Evolutionary conservation across 2,797 vertebrate species (phyloP).

Genomic region (Ctenopoma kingsleyae): DNA sequence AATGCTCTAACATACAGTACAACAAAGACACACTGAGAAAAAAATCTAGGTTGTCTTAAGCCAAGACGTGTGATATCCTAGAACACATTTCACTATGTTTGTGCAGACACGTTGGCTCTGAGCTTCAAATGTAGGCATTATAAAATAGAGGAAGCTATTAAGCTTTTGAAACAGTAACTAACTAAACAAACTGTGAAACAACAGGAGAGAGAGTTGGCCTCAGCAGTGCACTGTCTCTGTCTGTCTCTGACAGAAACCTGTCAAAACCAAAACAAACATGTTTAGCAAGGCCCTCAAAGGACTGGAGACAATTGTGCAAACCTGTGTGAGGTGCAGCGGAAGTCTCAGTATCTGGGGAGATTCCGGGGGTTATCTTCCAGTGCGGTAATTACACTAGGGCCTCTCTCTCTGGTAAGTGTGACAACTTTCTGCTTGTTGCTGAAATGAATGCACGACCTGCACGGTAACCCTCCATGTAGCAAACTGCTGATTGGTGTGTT

Average conservation of each 20-base stretch:
- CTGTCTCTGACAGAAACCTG: slow-evolving; percentile 72
- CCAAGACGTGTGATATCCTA: slow-evolving; percentile 63
- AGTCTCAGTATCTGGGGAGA: slow-evolving; percentile 69
- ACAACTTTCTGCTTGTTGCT: slow-evolving; percentile 70
- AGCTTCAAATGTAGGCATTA: slow-evolving; percentile 52
- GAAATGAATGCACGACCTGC: slow-evolving; percentile 73
- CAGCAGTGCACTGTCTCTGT: slow-evolving; percentile 44
- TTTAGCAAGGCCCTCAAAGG: slow-evolving; percentile 78
- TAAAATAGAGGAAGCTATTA: slow-evolving; percentile 76
- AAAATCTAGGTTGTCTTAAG: slow-evolving; percentile 50
- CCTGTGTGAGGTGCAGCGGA: slow-evolving; percentile 62
- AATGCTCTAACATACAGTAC: slow-evolving; percentile 22
- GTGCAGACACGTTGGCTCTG: slow-evolving; percentile 43
- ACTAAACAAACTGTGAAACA: slow-evolving; percentile 67
- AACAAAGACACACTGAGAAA: slow-evolving; percentile 29
- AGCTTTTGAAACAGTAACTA: slow-evolving; percentile 69
- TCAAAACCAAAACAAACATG: slow-evolving; percentile 79
- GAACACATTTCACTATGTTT: slow-evolving; percentile 58
- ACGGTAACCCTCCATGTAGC: slow-evolving; percentile 40
- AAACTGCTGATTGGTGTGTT: slow-evolving; percentile 73
- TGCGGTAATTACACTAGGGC: slow-evolving; percentile 75
- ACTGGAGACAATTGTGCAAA: slow-evolving; percentile 53
- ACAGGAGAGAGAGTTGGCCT: slow-evolving; percentile 58
- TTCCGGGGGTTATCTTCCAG: slow-evolving; percentile 78
- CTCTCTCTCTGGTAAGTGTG: slow-evolving; percentile 67